Evolutionary conservation across 2,797 vertebrate genomes (phyloP).

Genomic region (Rhinatrema bivittatum): DNA sequence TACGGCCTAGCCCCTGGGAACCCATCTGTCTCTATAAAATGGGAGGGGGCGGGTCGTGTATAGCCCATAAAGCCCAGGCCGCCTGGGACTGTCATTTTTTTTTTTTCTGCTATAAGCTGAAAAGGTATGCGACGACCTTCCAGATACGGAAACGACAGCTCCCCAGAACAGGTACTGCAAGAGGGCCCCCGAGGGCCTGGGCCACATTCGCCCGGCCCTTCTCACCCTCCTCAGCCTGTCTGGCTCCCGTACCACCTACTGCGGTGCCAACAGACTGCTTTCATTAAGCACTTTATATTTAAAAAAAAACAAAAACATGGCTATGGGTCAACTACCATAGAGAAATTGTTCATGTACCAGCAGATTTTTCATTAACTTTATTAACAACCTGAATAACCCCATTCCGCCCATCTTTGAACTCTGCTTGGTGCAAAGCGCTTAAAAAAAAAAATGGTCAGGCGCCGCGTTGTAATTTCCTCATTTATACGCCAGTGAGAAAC

Average conservation of each 20-base stretch:
- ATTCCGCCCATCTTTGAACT: constrained; percentile 1
- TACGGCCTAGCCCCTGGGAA: constrained; percentile 32
- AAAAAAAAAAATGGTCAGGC: neutral
- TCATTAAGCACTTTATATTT: no score
- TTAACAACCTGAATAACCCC: constrained; percentile 8
- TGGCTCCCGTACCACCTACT: neutral
- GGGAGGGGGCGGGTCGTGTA: no score
- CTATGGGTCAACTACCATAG: constrained; percentile 26
- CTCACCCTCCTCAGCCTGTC: no score
- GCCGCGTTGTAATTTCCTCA: constrained; percentile 14
- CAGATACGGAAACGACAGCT: neutral
- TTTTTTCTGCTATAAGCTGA: neutral
- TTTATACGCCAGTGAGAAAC: constrained; percentile 7
- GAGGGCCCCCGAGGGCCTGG: neutral
- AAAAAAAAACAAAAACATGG: constrained; percentile 15
- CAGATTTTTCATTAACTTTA: constrained; percentile 27
- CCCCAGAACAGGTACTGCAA: no score
- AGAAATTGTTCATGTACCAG: constrained; percentile 33
- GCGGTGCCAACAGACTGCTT: no score
- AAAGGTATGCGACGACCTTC: neutral
- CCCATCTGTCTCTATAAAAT: constrained; percentile 1
- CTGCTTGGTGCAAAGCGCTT: neutral
- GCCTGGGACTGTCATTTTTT: no score
- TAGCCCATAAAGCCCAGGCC: no score
- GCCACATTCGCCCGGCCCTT: neutral